These are phyloP conservation scores for Ganaspis brasiliensis DNA, from an alignment of 2,888 invertebrate species.

Conservation along the genomic window DNA sequence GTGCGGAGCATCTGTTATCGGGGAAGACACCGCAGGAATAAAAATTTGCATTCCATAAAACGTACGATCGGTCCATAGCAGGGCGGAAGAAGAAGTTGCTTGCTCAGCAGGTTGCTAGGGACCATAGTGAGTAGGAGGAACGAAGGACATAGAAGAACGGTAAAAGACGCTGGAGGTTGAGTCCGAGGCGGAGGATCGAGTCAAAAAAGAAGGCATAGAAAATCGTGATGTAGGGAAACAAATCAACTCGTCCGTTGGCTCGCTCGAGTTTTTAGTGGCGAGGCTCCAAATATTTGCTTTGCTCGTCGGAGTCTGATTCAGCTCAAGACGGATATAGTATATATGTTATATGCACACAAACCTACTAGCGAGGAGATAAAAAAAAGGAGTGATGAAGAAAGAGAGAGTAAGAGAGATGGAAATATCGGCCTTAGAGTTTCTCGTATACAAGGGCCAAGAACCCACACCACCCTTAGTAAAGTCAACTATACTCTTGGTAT, in stretches of 20 bases:
- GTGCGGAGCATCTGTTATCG: slow-evolving; percentile 35
- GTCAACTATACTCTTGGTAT: slow-evolving; percentile 54
- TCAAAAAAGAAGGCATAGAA: slow-evolving; percentile 67
- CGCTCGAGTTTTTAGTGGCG: slow-evolving; percentile 80
- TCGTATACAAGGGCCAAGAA: slow-evolving; percentile 65
- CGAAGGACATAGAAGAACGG: slow-evolving; percentile 58
- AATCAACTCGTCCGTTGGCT: slow-evolving; percentile 79
- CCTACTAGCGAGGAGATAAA: slow-evolving; percentile 17
- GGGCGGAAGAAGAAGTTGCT: slow-evolving; percentile 65
- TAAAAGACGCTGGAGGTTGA: slow-evolving; percentile 44
- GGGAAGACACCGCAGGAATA: slow-evolving; percentile 54
- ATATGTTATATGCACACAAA: slow-evolving; percentile 7
- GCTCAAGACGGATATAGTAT: slow-evolving; percentile 69
- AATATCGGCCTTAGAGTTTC: slow-evolving; percentile 47
- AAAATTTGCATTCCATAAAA: slow-evolving; percentile 75
- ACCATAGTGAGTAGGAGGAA: slow-evolving; percentile 12
- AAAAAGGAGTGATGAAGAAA: slow-evolving; percentile 8
- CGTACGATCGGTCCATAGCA: slow-evolving; percentile 45
- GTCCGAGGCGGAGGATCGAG: slow-evolving; percentile 39
- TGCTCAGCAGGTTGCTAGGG: slow-evolving; percentile 61
- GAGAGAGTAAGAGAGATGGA: slow-evolving; percentile 58
- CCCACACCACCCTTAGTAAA: slow-evolving; percentile 57
- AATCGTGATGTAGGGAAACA: slow-evolving; percentile 77
- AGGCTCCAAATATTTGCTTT: slow-evolving; percentile 80
- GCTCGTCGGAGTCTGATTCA: slow-evolving; percentile 70